Evolutionary conservation across 2,888 invertebrate species (phyloP).

Genomic region (Ectemnius continuus): DNA sequence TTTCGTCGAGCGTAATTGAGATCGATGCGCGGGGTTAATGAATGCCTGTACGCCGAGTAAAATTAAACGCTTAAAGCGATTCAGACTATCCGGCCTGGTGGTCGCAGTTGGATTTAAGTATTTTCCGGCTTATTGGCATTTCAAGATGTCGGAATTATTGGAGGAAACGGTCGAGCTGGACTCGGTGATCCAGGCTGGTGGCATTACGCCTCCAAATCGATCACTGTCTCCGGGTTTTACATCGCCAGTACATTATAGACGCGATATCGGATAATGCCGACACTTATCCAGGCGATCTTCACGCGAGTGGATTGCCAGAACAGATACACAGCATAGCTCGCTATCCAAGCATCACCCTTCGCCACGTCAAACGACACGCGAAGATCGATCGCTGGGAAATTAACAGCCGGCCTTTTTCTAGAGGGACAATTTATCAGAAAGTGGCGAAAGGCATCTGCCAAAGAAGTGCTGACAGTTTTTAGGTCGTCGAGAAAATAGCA

Average conservation of each 20-base stretch:
- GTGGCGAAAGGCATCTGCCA: background rate
- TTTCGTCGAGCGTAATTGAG: background rate
- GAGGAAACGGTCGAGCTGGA: background rate
- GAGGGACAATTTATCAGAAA: background rate
- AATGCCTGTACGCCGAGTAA: background rate
- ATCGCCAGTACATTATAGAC: background rate
- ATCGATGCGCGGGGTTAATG: background rate
- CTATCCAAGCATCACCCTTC: too few relatives aligned
- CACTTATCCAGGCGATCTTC: background rate
- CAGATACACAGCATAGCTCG: too few relatives aligned
- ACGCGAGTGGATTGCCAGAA: too few relatives aligned
- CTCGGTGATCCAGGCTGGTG: background rate
- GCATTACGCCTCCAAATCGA: constrained; percentile 20
- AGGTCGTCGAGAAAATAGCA: background rate
- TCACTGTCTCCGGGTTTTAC: background rate
- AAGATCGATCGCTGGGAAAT: constrained; percentile 3
- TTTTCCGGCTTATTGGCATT: constrained; percentile 20
- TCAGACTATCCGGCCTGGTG: background rate
- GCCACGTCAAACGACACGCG: background rate
- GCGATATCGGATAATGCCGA: background rate
- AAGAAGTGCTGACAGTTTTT: background rate
- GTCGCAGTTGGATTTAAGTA: background rate
- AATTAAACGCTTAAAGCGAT: too few relatives aligned
- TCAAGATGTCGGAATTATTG: constrained; percentile 17
- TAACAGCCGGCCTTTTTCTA: constrained; percentile 5